phyloP scores from a whole-genome alignment of 53 echinoderm and acorn worm genomes.

The Zoroaster sp. region DNA sequence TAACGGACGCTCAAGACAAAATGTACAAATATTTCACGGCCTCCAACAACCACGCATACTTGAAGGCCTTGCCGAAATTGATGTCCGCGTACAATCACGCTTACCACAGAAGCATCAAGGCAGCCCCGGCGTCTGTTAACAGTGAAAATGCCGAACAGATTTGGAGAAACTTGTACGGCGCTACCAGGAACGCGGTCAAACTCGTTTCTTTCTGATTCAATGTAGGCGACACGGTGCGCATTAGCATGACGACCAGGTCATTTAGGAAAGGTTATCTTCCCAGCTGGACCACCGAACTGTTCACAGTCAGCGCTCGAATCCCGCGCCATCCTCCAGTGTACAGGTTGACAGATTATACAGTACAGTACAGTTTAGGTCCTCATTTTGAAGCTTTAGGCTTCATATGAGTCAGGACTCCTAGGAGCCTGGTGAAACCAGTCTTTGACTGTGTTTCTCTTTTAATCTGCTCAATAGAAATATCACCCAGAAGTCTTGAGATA shows the following conservation, averaged over 20 bases:
- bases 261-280: slow-evolving; percentile 60
- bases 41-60: not conserved
- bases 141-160: not conserved
- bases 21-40: slow-evolving; percentile 55
- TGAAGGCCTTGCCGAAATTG: not conserved
- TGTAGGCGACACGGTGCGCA: slow-evolving; percentile 39
- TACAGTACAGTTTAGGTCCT: too few relatives aligned
- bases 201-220: not conserved
- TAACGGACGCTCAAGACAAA: slow-evolving; percentile 25
- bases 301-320: slow-evolving; percentile 9
- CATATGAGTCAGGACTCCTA: too few relatives aligned
- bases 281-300: slow-evolving; percentile 58
- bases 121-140: not conserved
- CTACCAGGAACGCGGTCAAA: not conserved
- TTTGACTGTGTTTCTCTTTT: too few relatives aligned
- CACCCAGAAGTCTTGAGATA: too few relatives aligned
- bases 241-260: slow-evolving; percentile 10
- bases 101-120: slow-evolving; percentile 39
- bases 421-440: too few relatives aligned
- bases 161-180: not conserved
- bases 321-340: slow-evolving; percentile 56
- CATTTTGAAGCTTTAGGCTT: too few relatives aligned
- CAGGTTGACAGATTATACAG: slow-evolving; percentile 41
- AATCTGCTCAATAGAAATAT: too few relatives aligned
- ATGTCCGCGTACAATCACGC: slow-evolving; percentile 41